Conservation (phyloP, 2,797 vertebrate genomes). For the Macroramphosus scolopax region DNA sequence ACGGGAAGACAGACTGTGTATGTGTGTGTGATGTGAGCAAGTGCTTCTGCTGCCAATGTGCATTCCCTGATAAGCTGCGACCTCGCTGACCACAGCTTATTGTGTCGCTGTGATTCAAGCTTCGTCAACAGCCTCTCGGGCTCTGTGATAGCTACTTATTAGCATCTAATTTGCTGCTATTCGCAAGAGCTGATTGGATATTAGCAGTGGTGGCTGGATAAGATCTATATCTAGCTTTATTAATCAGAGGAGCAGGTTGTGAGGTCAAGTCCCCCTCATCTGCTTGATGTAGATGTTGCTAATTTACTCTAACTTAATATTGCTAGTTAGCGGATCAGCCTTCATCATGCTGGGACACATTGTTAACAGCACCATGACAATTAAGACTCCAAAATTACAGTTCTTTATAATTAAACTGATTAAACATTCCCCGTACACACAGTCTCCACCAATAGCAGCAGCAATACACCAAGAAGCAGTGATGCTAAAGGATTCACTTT, state of each 20-base stretch:
- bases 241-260: conserved; percentile 18
- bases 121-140: conserved; percentile 33
- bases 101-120: conserved; percentile 51
- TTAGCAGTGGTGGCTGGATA: conserved; percentile 37
- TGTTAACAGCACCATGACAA: conserved; percentile 1
- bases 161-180: conserved; percentile 39
- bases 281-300: conserved; percentile 23
- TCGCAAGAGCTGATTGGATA: conserved; percentile 40
- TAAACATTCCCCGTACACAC: background rate
- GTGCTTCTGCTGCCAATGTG: conserved; percentile 27
- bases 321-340: conserved; percentile 25
- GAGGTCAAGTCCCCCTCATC: conserved; percentile 40
- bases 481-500: too few relatives aligned
- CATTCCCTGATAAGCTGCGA: conserved; percentile 49
- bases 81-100: conserved; percentile 51
- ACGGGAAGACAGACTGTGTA: conserved; percentile 19
- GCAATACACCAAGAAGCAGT: background rate
- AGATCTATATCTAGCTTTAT: conserved; percentile 28
- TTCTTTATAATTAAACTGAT: conserved; percentile 10
- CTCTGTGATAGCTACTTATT: conserved; percentile 36
- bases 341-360: conserved; percentile 6
- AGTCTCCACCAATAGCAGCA: background rate
- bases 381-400: background rate
- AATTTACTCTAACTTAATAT: conserved; percentile 36
- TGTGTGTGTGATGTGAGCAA: conserved; percentile 2